phyloP scores from a whole-genome alignment of 1,140 invertebrate genomes.

The Myzus persicae region DNA sequence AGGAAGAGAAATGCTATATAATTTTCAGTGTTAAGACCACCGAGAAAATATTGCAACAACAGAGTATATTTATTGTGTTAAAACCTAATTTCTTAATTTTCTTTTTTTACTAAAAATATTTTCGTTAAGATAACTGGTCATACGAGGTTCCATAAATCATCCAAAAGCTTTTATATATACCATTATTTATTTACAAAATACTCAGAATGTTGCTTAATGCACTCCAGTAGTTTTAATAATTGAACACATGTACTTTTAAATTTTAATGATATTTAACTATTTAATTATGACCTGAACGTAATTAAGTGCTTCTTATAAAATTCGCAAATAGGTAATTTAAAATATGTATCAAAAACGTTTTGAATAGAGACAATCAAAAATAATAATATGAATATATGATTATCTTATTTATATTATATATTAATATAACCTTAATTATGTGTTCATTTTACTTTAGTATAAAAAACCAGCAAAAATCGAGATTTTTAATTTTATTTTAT shows the following conservation, averaged over 20 bases:
- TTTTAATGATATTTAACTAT: background rate
- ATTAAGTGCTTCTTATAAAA: too few species aligned
- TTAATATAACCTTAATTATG: background rate
- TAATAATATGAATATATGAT: background rate
- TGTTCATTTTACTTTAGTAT: background rate
- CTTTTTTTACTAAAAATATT: background rate
- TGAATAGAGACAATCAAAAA: background rate
- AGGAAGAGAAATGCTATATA: background rate
- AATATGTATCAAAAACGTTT: background rate
- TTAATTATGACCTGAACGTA: background rate
- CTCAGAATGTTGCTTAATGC: background rate
- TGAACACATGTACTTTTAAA: background rate
- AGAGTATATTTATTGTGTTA: background rate
- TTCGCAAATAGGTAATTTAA: too few species aligned
- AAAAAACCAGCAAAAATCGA: background rate
- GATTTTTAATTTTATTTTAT: background rate
- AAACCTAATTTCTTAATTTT: background rate
- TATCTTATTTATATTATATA: background rate
- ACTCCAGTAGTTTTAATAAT: slow-evolving; percentile 12
- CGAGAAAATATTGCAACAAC: background rate
- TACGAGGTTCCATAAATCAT: background rate
- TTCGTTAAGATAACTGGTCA: background rate
- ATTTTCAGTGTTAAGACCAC: background rate
- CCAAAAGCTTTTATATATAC: background rate
- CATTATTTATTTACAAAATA: slow-evolving; percentile 3